Percentiles rank a stretch among this genome's conserved stretches.
Evolutionary conservation across 2,797 vertebrate genomes (phyloP).

Genomic region (Parambassis ranga): DNA sequence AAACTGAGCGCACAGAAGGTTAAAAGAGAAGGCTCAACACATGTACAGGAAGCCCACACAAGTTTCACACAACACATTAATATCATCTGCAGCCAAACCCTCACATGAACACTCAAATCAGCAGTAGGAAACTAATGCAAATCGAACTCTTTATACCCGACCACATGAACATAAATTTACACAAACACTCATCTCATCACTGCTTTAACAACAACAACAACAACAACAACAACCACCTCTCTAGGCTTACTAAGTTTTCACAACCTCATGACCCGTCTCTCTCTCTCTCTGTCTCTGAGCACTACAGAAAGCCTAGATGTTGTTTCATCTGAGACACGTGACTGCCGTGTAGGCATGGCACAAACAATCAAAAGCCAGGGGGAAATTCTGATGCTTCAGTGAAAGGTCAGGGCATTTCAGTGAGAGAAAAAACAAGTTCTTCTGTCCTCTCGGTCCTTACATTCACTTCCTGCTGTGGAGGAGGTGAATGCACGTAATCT

Average conservation of each 20-base stretch:
- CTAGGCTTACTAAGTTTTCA: constrained; percentile 8
- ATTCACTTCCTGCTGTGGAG: constrained; percentile 74
- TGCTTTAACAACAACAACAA: constrained; percentile 30
- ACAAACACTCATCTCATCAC: constrained; percentile 6
- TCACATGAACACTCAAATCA: constrained; percentile 29
- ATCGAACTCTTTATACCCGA: constrained; percentile 10
- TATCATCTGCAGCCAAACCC: constrained; percentile 21
- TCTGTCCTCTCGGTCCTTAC: constrained; percentile 61
- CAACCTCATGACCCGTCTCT: constrained; percentile 8
- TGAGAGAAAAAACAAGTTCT: constrained; percentile 58
- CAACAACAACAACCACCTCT: constrained; percentile 34
- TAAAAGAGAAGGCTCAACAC: constrained; percentile 14
- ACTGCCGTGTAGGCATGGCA: constrained; percentile 31
- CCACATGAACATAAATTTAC: constrained; percentile 20
- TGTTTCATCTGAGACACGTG: constrained; percentile 44
- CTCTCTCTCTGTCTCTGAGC: constrained; percentile 11
- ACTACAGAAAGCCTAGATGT: constrained; percentile 26
- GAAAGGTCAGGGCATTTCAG: constrained; percentile 77
- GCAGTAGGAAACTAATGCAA: constrained; percentile 43
- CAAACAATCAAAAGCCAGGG: constrained; percentile 55
- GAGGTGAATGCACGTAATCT: constrained; percentile 55
- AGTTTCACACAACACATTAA: constrained; percentile 54
- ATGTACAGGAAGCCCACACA: constrained; percentile 49
- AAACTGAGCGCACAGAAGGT: no score
- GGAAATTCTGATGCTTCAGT: constrained; percentile 63